Evolutionary conservation across 1,140 invertebrate species (phyloP).

Genomic region (Venturia canescens): DNA sequence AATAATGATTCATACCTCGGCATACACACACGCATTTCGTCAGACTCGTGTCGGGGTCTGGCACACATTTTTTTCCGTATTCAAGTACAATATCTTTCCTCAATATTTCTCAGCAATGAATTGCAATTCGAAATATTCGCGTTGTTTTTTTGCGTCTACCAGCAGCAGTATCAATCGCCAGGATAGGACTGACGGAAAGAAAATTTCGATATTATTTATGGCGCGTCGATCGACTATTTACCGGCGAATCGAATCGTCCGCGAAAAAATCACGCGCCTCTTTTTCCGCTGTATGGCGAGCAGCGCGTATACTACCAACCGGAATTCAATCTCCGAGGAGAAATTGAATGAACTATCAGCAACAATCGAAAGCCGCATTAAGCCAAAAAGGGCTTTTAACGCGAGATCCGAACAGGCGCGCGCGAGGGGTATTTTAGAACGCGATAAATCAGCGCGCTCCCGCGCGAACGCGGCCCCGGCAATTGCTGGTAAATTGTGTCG

Average conservation of each 20-base stretch:
- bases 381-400: constrained; percentile 44
- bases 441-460: constrained; percentile 54
- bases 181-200: too few relatives aligned
- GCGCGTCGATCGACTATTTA: not conserved
- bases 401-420: constrained; percentile 15
- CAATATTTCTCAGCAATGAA: not conserved
- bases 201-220: not conserved
- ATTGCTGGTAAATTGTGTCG: constrained; percentile 24
- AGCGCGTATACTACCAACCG: too few relatives aligned
- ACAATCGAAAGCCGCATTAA: constrained; percentile 45
- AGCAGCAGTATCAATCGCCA: too few relatives aligned
- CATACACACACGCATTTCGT: constrained; percentile 25
- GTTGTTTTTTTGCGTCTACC: too few relatives aligned
- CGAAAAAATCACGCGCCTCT: not conserved
- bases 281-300: not conserved
- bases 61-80: not conserved
- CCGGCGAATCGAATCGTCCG: constrained; percentile 4
- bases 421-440: constrained; percentile 52
- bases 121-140: constrained; percentile 5
- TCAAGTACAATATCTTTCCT: not conserved
- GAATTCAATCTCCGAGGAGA: not conserved
- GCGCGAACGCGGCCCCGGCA: constrained; percentile 20
- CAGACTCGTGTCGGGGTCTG: not conserved
- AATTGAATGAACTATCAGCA: constrained; percentile 30
- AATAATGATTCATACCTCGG: constrained; percentile 31